Evolutionary conservation across 2,113 vertebrate genomes (phyloP), one percentile per base, ranked within the genome.

Genomic region (Pachypanchax playfairii): DNA sequence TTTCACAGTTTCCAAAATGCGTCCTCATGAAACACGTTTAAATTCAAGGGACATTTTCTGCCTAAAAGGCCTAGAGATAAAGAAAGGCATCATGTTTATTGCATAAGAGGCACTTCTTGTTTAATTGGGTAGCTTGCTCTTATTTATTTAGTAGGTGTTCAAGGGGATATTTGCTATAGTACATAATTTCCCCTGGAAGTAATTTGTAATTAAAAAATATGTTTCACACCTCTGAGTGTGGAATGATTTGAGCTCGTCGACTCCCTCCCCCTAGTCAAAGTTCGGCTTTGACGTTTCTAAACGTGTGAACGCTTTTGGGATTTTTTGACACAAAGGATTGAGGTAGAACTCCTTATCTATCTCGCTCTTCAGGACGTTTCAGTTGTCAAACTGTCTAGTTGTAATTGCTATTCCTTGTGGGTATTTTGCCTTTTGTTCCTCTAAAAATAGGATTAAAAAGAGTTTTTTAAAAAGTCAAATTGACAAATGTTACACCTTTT

Each of bases 71-170:
- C 69, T n/a, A 17, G 22, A 66, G 69, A 80, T 77, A 70, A 72
- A 77, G 52, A 75, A 74, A 83, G 35, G 22, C 44, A 72, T 72
- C 52, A 67, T 78, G 56, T 28, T 44, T 74, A 65, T 51, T 82
- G 54, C 64, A 82, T 51, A 49, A 77, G 65, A 63, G 48, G 43
- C 25, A 63, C 58, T 84, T 84, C 64, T 63, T 81, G 51, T 86
- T 70, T 79, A 88, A 90, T 86, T 81, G 59, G 58, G 52, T 54
- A 58, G 49, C 53, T 65, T 68, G 20, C 42, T 31, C 66, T 77
- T 56, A 72, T 85, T 80, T 85, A 87, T 81, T 83, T 87, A 78
- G 43, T 26, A 59, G 20, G 28, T 53, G 38, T 78, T 76, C 52
- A 52, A 51, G 39, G 36, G 39, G 42, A 15, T 2, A 22, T 63